Base-by-base conservation (phyloP, 2,797 vertebrate genomes). In the Yasuhikotakia modesta region DNA sequence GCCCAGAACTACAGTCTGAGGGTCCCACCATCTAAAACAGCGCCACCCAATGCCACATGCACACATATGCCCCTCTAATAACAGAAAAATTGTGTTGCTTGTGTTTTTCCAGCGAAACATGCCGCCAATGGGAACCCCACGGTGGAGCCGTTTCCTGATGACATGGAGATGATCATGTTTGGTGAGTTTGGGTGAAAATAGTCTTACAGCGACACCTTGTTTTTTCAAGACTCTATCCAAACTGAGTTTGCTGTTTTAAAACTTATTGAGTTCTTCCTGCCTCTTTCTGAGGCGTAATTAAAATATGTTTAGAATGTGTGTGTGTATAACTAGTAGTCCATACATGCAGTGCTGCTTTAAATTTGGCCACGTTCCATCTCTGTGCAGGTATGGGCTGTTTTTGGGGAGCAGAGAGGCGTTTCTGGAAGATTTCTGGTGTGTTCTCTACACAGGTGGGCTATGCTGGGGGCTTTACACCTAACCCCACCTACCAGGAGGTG, bases 391-490 rank as follows among this genome's bases (percentile, higher is more conserved):
- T 94, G 92, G 94, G 94, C 30, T 95, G 94, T 82, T 95, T 95
- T 85, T 94, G 94, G 94, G 94, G 92, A 12, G 91, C 86, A 0
- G 94, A 95, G 88, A 85, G 13, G 67, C 90, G 91, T n/a, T 92
- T 95, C 83, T 96, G 94, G 94, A 78, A 64, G 7, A 80, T 87
- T 63, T 67, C 82, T 0, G 92, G 92, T 2, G 92, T 95, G 79
- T 95, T 92, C 27, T 27, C 93, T 78, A 94, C 93, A 2, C 94
- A 95, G 81, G 94, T 94, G 73, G 94, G 94, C 73, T 95, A 89
- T 0, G 77, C 88, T 0, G 93, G 94, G 22, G 94, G 93, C 39
- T 87, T 90, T 78, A 95, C 94, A 30, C 89, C 90, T 30, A 95
- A 95, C 84, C 94, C 94, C 17, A 88, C 22, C 73, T 94, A 94